Evolutionary conservation across 2,888 invertebrate genomes (phyloP).

Genomic region (Dioctria rufipes): DNA sequence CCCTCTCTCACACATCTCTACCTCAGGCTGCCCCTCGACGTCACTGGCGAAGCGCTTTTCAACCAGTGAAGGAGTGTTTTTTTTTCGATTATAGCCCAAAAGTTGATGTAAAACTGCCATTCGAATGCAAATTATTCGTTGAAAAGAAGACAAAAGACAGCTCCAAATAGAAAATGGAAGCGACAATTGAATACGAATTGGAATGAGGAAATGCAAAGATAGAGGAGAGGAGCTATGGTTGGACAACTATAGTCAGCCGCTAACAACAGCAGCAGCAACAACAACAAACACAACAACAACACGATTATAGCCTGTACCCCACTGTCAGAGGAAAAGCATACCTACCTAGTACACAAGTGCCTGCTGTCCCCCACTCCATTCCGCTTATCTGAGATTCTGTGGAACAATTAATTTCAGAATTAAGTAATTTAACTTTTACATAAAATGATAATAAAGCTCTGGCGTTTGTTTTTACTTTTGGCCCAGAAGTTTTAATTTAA

Average conservation of each 20-base stretch:
- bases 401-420: constrained; percentile 55
- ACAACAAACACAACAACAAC: background rate
- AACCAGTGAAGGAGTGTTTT: background rate
- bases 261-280: constrained; percentile 17
- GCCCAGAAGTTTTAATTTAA: constrained; percentile 54
- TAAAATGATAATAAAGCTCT: constrained; percentile 54
- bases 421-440: constrained; percentile 56
- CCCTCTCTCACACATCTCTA: background rate
- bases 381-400: constrained; percentile 45
- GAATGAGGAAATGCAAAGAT: background rate
- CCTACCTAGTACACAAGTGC: constrained; percentile 11
- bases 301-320: background rate
- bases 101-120: constrained; percentile 51
- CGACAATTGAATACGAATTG: constrained; percentile 44
- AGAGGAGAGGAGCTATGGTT: background rate
- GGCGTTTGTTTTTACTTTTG: constrained; percentile 47
- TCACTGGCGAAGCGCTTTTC: no score
- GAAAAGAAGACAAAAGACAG: constrained; percentile 47
- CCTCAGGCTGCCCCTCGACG: background rate
- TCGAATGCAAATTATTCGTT: constrained; percentile 46
- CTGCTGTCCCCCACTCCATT: background rate
- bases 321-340: constrained; percentile 3
- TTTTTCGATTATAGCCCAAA: constrained; percentile 46
- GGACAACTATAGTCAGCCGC: constrained; percentile 13
- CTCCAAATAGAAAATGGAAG: constrained; percentile 23